phyloP scores from a whole-genome alignment of 2,113 vertebrate species.

The Orcinus orca region DNA sequence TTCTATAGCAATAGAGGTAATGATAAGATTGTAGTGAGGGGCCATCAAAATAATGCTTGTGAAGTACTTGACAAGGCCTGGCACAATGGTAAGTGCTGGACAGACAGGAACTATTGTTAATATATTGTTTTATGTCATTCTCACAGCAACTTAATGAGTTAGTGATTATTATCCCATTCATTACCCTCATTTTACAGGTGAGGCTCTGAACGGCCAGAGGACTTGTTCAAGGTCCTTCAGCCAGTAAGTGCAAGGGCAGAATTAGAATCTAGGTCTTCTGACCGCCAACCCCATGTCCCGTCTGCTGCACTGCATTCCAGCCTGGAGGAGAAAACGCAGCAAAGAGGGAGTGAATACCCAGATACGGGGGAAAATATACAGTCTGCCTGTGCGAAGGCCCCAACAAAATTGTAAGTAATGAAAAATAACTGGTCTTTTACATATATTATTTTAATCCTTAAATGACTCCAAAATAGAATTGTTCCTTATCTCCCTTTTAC shows the following conservation, averaged over 20 bases:
- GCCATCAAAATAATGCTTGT: neutral
- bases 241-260: neutral
- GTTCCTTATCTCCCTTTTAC: neutral
- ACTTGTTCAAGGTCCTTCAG: neutral
- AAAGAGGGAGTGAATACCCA: fast-evolving
- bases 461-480: neutral
- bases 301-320: neutral
- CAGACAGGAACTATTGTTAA: neutral
- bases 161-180: no score
- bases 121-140: neutral
- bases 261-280: neutral
- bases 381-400: neutral
- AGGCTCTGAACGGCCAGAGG: neutral
- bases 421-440: neutral
- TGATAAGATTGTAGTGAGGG: neutral
- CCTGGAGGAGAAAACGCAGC: neutral
- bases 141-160: neutral
- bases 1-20: neutral
- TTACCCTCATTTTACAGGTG: neutral
- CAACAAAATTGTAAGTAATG: neutral
- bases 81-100: neutral
- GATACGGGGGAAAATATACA: neutral
- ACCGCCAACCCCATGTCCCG: neutral
- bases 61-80: neutral
- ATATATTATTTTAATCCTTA: neutral